Base-by-base conservation (phyloP, 2,888 invertebrate genomes). In the Diogma glabrata region DNA sequence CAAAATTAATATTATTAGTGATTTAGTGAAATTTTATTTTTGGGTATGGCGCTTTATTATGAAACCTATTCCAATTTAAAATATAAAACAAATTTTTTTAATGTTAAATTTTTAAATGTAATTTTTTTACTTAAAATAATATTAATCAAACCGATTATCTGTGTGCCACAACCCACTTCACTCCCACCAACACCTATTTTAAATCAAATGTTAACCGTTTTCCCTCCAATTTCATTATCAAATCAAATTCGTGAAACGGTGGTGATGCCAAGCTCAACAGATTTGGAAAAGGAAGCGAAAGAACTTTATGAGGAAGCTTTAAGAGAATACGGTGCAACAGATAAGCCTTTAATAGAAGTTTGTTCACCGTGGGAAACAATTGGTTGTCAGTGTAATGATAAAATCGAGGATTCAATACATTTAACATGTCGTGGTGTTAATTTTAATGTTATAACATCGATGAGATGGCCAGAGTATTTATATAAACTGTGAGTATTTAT, bases 241-340 rank as follows among this genome's bases (percentile, higher is more conserved):
- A 54, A 46, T 46, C 19, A 47, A 30, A 54, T 59, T 53, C 61
- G 67, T 46, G 70, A 70, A 59, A 66, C 67, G 50, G 64, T 70
- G 8, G 63, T 70, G 60, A 58, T 69, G 49, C 64, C 70, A 28
- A 33, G 51, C 14, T 65, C 66, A 20, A 58, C 59, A 22, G 67
- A 70, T 60, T 61, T 69, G 3, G 70, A 70, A 57, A 62, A 63
- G 7, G 70, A 70, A 57, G 70, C 70, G 1, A 65, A 66, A 56
- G 60, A 64, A 49, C 57, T 70, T 2, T 70, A 70, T 56, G 67
- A 69, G 55, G 65, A 69, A 55, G 61, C 69, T 4, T 55, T 70
- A 26, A 60, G 62, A 53, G 68, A 69, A 52, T 57, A 52, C 47
- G 56, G 54, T 36, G 51, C 54, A n/a, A 54, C 52, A 28, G 56